Percentiles rank a stretch among this genome's conserved stretches.
Evolutionary conservation across 2,113 vertebrate species (phyloP).

Genomic region (Ptilorrhoa leucosticta): DNA sequence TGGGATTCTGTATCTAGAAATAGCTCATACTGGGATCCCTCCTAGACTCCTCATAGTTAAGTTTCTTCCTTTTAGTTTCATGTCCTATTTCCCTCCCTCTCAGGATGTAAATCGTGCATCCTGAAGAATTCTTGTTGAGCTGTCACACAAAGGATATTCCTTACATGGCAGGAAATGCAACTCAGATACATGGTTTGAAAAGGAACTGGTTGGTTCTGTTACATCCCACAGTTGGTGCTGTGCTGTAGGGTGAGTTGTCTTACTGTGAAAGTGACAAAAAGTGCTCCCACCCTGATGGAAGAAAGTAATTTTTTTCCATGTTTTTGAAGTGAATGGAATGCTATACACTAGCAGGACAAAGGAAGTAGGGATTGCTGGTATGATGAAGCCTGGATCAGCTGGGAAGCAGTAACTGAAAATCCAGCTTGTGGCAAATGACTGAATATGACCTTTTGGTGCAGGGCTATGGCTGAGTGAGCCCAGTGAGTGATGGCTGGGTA

Average conservation of each 20-base stretch:
- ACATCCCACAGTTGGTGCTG: background rate
- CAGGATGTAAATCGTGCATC: background rate
- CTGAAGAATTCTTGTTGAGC: background rate
- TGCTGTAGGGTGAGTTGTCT: background rate
- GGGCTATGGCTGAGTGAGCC: conserved; percentile 13
- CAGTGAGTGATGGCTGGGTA: conserved; percentile 27
- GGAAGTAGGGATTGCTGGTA: background rate
- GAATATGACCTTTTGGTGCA: background rate
- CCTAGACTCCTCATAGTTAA: background rate
- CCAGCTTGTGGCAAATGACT: background rate
- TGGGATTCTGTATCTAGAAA: background rate
- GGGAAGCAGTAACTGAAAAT: background rate
- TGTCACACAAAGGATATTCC: background rate
- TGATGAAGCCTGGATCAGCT: background rate
- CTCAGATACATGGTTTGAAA: background rate
- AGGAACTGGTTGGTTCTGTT: background rate
- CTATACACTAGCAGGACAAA: background rate
- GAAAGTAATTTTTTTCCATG: background rate
- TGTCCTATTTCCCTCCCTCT: background rate
- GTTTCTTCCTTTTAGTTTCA: conserved; percentile 8
- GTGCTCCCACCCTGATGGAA: background rate
- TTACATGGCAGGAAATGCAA: background rate
- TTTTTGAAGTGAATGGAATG: background rate
- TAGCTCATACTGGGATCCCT: background rate
- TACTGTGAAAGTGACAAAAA: background rate